These are phyloP conservation scores for Archaeoteleia sp. DNA, from an alignment of 2,888 invertebrate genomes.

Conservation along the genomic window DNA sequence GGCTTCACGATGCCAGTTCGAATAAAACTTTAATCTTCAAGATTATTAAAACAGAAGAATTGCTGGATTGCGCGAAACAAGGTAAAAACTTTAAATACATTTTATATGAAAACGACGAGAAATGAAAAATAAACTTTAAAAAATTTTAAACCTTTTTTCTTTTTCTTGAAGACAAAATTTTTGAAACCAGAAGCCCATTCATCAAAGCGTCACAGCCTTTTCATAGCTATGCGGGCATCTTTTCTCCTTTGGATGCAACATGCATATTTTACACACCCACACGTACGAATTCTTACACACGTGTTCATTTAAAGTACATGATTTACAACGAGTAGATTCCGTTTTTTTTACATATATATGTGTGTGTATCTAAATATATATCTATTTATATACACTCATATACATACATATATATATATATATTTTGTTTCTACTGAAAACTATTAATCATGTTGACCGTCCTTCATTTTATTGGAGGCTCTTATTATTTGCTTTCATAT, in stretches of 20 bases:
- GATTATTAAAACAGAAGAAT: no score
- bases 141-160: no score
- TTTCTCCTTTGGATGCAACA: conserved; percentile 8
- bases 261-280: conserved; percentile 29
- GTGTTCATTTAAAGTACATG: conserved; percentile 50
- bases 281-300: conserved; percentile 32
- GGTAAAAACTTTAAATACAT: no score
- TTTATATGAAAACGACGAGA: conserved; percentile 12
- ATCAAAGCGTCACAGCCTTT: conserved; percentile 44
- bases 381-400: no score
- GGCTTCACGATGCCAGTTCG: conserved; percentile 40
- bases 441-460: conserved; percentile 39
- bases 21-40: conserved; percentile 31
- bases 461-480: no score
- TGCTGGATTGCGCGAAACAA: no score
- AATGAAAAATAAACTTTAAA: conserved; percentile 21
- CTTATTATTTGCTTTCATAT: no score
- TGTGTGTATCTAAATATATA: no score
- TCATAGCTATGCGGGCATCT: conserved; percentile 40
- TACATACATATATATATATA: conserved; percentile 37
- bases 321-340: conserved; percentile 44
- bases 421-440: conserved; percentile 30
- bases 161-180: conserved; percentile 19
- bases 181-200: conserved; percentile 32
- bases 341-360: conserved; percentile 22